Evolutionary conservation across 64 coral and sea anemone genomes (phyloP).

Genomic region (Pachyseris speciosa): DNA sequence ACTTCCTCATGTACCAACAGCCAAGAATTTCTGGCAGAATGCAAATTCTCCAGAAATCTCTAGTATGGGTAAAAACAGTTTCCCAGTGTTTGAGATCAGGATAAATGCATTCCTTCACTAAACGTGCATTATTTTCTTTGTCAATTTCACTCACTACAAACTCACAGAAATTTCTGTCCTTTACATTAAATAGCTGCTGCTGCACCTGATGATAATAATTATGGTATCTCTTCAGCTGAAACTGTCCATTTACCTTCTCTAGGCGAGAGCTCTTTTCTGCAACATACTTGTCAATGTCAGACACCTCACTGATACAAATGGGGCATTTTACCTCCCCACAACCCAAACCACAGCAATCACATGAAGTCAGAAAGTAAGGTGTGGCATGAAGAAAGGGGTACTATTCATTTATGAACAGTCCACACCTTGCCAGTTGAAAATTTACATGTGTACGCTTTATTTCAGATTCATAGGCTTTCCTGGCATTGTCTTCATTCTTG

Average conservation of each 20-base stretch:
- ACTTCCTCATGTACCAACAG: background rate
- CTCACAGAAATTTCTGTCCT: conserved; percentile 13
- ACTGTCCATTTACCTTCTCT: conserved; percentile 32
- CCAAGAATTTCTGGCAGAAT: background rate
- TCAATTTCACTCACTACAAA: conserved; percentile 29
- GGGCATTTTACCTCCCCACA: conserved; percentile 22
- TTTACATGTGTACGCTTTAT: conserved; percentile 29
- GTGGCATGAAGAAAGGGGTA: conserved; percentile 14
- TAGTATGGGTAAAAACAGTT: background rate
- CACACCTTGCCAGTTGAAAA: conserved; percentile 39
- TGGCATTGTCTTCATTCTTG: conserved; percentile 4
- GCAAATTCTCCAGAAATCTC: background rate
- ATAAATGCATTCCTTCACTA: background rate
- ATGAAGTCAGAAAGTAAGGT: conserved; percentile 19
- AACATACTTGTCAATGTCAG: conserved; percentile 31
- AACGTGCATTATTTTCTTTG: no score
- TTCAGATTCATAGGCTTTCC: conserved; percentile 32
- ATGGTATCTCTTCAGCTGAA: conserved; percentile 7
- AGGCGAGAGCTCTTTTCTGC: conserved; percentile 31
- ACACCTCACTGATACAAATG: background rate
- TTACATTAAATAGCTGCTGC: conserved; percentile 20
- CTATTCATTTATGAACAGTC: conserved; percentile 51
- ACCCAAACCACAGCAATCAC: conserved; percentile 54
- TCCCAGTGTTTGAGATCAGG: background rate
- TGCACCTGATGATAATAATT: conserved; percentile 41